Conservation (phyloP, 2,113 vertebrate genomes). For the Brachyhypopomus occidentalis region DNA sequence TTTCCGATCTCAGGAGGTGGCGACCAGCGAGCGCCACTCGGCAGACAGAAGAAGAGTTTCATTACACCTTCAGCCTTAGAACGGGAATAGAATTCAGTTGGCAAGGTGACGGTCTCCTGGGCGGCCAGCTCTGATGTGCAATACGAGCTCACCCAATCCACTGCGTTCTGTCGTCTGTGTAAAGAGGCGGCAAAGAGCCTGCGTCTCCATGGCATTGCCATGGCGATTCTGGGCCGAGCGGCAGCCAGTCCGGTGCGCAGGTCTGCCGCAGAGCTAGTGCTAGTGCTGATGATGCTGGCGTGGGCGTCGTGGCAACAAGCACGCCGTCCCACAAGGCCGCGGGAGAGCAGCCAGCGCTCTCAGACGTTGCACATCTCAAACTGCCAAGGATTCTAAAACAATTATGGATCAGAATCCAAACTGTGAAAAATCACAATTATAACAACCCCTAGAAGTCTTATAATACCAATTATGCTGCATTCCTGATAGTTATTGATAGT, state of each 20-base stretch:
- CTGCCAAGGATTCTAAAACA: not conserved
- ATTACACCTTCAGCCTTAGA: constrained; percentile 11
- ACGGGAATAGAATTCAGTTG: constrained; percentile 17
- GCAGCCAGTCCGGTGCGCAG: constrained; percentile 39
- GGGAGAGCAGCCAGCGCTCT: constrained; percentile 30
- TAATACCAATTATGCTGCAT: too few relatives aligned
- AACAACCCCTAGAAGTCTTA: too few relatives aligned
- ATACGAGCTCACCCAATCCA: constrained; percentile 39
- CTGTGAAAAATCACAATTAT: not conserved
- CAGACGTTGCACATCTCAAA: constrained; percentile 18
- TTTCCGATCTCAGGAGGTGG: not conserved
- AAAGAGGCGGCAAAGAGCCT: constrained; percentile 39
- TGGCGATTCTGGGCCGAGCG: constrained; percentile 49
- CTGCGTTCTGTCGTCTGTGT: constrained; percentile 17
- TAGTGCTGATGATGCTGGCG: constrained; percentile 39
- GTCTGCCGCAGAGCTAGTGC: constrained; percentile 33
- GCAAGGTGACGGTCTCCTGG: constrained; percentile 3
- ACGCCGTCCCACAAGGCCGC: constrained; percentile 31
- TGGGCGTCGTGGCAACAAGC: constrained; percentile 47
- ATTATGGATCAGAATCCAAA: not conserved
- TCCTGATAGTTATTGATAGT: too few relatives aligned
- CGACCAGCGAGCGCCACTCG: not conserved
- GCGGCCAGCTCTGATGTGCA: constrained; percentile 30
- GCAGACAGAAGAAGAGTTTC: not conserved
- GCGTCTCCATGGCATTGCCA: constrained; percentile 56